Evolutionary conservation across 1,140 invertebrate genomes (phyloP).

Genomic region (Diploscapter pachys): DNA sequence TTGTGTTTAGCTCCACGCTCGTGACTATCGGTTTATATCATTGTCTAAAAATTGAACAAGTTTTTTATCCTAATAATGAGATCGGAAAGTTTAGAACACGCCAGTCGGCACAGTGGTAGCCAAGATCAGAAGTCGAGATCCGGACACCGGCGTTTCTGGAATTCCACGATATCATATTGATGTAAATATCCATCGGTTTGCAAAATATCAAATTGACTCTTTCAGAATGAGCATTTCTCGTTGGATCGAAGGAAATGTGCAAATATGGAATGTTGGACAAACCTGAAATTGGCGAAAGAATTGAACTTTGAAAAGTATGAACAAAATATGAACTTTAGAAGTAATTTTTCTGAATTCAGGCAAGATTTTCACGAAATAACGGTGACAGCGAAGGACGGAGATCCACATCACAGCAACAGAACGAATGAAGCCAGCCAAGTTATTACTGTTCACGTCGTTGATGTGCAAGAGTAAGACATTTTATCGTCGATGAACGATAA

Average conservation of each 20-base stretch:
- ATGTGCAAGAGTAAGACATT: slow-evolving; percentile 30
- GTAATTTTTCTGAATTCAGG: background rate
- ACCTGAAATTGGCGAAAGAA: slow-evolving; percentile 22
- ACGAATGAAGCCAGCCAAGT: slow-evolving; percentile 20
- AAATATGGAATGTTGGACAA: slow-evolving; percentile 25
- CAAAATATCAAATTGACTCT: background rate
- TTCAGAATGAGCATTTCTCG: slow-evolving; percentile 7
- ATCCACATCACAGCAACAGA: slow-evolving; percentile 17
- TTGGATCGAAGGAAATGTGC: slow-evolving; percentile 18
- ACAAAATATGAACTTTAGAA: background rate
- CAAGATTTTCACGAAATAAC: slow-evolving; percentile 13
- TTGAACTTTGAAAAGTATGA: slow-evolving; percentile 24
- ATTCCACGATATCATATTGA: slow-evolving; percentile 35
- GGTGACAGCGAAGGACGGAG: slow-evolving; percentile 29
- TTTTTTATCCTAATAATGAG: too few relatives aligned
- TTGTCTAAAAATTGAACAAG: too few relatives aligned
- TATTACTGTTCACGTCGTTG: slow-evolving; percentile 29
- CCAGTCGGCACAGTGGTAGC: slow-evolving; percentile 17
- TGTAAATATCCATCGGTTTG: background rate
- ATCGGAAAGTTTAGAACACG: slow-evolving; percentile 16
- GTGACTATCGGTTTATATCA: too few relatives aligned
- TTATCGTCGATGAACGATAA: too few relatives aligned
- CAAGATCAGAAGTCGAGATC: slow-evolving; percentile 24
- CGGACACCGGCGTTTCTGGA: slow-evolving; percentile 34
- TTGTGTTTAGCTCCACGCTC: too few relatives aligned